Evolutionary conservation across 2,888 invertebrate genomes (phyloP).

Genomic region (Eumacrocentrus americanus): DNA sequence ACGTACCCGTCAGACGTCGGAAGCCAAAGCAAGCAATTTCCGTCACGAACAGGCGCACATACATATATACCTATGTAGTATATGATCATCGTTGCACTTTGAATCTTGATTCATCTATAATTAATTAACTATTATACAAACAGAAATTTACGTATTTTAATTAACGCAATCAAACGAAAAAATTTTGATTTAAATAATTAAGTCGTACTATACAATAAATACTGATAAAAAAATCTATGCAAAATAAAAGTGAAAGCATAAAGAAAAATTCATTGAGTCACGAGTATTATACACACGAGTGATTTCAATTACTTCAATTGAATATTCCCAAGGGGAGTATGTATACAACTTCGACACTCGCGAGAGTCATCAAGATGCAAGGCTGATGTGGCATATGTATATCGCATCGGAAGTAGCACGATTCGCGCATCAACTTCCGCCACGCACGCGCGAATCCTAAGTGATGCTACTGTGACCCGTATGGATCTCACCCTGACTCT

Average conservation of each 20-base stretch:
- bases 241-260: no score
- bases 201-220: no score
- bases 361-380: conserved; percentile 23
- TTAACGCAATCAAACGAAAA: background rate
- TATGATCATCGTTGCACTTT: background rate
- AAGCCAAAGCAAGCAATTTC: conserved; percentile 2
- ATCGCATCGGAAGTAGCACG: conserved; percentile 39
- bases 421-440: conserved; percentile 23
- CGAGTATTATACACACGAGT: background rate
- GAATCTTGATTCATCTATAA: background rate
- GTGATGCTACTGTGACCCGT: conserved; percentile 17
- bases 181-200: no score
- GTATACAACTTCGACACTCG: conserved; percentile 1
- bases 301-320: background rate
- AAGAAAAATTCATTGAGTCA: no score
- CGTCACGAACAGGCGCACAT: background rate
- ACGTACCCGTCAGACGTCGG: conserved; percentile 18
- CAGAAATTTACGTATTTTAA: background rate
- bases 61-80: background rate
- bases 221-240: no score
- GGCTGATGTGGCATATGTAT: background rate
- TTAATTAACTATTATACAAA: background rate
- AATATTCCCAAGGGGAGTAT: background rate
- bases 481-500: conserved; percentile 16
- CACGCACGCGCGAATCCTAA: conserved; percentile 21